phyloP scores from a whole-genome alignment of 2,113 vertebrate genomes.

The Morone saxatilis region DNA sequence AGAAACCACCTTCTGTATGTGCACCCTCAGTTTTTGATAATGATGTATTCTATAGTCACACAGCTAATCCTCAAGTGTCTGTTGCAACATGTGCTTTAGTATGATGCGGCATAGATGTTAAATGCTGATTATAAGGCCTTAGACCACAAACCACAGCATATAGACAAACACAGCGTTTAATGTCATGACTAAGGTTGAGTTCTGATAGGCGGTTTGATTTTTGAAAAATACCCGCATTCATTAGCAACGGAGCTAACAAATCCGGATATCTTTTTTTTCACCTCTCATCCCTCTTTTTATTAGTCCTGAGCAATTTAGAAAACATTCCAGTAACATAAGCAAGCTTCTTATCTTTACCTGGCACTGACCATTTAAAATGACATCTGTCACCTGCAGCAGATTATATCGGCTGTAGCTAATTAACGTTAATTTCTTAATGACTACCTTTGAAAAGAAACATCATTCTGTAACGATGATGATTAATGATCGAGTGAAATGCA shows the following conservation, averaged over 20 bases:
- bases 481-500: background rate
- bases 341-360: too few species aligned
- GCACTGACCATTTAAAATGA: too few species aligned
- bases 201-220: background rate
- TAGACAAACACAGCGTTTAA: background rate
- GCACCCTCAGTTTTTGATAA: background rate
- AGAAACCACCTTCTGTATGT: background rate
- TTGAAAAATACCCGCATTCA: too few species aligned
- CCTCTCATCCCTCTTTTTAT: background rate
- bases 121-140: background rate
- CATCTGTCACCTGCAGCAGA: too few species aligned
- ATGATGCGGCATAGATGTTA: background rate
- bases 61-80: background rate
- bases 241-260: too few species aligned
- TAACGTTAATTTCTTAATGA: too few species aligned
- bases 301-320: too few species aligned
- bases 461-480: too few species aligned
- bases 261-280: background rate
- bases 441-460: too few species aligned
- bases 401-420: too few species aligned
- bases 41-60: background rate
- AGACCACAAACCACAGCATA: background rate
- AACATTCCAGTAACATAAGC: too few species aligned
- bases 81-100: constrained; percentile 4
- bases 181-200: background rate